Evolutionary conservation across 2,797 vertebrate species (phyloP), one percentile per base, ranked within the genome.

Genomic region (Heteromormyrus szaboi): DNA sequence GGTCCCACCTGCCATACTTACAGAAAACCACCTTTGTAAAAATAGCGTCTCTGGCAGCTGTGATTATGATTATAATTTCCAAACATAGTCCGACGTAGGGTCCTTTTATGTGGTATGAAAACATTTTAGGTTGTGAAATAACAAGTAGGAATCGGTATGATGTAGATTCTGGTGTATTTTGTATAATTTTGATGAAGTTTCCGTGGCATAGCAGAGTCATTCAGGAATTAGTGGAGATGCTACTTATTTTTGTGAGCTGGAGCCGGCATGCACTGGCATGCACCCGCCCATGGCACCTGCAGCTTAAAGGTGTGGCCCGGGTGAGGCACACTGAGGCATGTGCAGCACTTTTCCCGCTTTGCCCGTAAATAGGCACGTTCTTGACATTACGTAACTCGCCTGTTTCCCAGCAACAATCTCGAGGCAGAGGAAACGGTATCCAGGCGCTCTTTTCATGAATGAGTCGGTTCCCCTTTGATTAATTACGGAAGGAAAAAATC

Each of bases 351-450:
- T 88, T 53, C 9, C 11, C 2, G 7, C 3, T 53, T 11, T 37
- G 50, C 22, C 41, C 68, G 33, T 50, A 29, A 50, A 50, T 68
- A 33, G 87, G 62, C 62, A 68, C 19, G 12, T 41, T 87, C 11
- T 25, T 46, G 86, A 17, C 19, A n/a, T 68, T 25, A 72, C 29
- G 9, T 25, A 37, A 41, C 41, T 14, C 44, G 41, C 56, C 46
- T 12, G 56, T 87, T 65, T 87, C 86, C 86, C 19, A 6, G 86
- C 86, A 87, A 87, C 86, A 29, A 87, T 87, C 25, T 50, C 3
- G 11, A 48, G 17, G 62, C 22, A 72, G 87, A 72, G 62, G 17
- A 48, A 62, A 11, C n/a, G 17, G 48, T 14, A 65, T 87, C 29
- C 14, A 22, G 56, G 50, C 19, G 0, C n/a, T 37, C 25, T 46